Evolutionary conservation across 2,797 vertebrate species (phyloP), one percentile per base, ranked within the genome.

Genomic region (Catostomus latipinnis): DNA sequence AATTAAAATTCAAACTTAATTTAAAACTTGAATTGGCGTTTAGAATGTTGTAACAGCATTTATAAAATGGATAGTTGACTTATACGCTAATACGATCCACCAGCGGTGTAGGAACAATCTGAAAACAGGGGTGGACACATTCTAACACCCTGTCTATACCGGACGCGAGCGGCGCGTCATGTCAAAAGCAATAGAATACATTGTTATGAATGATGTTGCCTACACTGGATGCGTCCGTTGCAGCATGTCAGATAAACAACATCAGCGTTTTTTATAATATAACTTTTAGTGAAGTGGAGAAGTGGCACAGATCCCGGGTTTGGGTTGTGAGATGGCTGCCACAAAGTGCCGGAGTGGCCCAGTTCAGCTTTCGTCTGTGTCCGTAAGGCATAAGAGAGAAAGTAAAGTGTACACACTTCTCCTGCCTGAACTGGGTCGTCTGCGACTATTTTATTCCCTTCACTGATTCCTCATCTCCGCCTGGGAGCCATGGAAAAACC

Each of bases 371-470:
- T 49, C 10, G 9, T 34, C 68, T 57, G 50, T 65, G 58, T 56
- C 76, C 52, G 45, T 57, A 65, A 45, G 50, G 76, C 76, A 71
- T 61, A 60, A 14, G 9, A 76, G 54, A 7, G 57, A 70, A 78
- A 62, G 48, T 50, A 57, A 48, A 63, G 76, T 54, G 60, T 72
- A 16, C 56, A 60, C 76, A 72, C 76, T 72, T 71, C 69, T 79
- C 12, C 14, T 53, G 0, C 6, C 8, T 61, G 60, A 71, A 63
- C 58, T 65, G 67, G 76, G 60, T 65, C 16, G 43, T 34, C 7
- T 18, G 12, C 7, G 22, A 62, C 49, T 56, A 49, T 65, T 65
- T 78, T 46, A 56, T 78, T 62, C 58, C 58, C 43, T 63, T 71
- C 50, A 63, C 13, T 48, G 50, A 34, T 8, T 79, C 50, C 61